Evolutionary conservation across 2,888 invertebrate genomes (phyloP), one percentile per base, ranked within the genome.

Genomic region (Phyllotreta cruciferae): DNA sequence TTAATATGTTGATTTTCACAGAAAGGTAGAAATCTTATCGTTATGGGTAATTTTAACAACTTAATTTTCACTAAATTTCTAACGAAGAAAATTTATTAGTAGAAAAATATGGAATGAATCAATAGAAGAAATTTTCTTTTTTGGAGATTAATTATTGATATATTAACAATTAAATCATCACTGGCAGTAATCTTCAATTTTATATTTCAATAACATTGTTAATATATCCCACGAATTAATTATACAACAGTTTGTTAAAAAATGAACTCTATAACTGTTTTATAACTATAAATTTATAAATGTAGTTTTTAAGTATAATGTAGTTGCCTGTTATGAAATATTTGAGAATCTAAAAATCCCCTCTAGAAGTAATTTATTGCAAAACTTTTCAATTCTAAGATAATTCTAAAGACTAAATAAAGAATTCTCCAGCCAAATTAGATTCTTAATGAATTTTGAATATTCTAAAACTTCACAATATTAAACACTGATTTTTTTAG

Each of bases 1-100:
- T 52, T 52, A 38, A 37, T n/a, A 52, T 6, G 37, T 52, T 52
- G 37, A 37, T 52, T 52, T 52, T 52, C 52, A 52, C 13, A 37
- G 2, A n/a, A 52, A 35, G 52, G 52, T 52, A 52, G 52, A 52
- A 11, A 50, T 35, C 36, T 50, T 50, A 24, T 3, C 24, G 24
- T 24, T 24, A 50, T 50, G 47, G 47, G 47, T 47, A 47, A 47
- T 7, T 47, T 14, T 47, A 47, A n/a, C 24, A 14, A 9, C n/a
- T 47, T 9, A 3, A 24, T 24, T 24, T 24, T 24, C 24, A 24
- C 10, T 35, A 35, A 13, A 49, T 6, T 49, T 49, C n/a, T 10
- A 35, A 49, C 49, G 36, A 11, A 49, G 49, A 49, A 49, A 49
- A 49, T 13, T n/a, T 44, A 24, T 4, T 24, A 24, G 24, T 24